Percentiles rank a stretch among this genome's conserved stretches.
phyloP scores from a whole-genome alignment of 2,113 vertebrate genomes.

The Oxyura jamaicensis region DNA sequence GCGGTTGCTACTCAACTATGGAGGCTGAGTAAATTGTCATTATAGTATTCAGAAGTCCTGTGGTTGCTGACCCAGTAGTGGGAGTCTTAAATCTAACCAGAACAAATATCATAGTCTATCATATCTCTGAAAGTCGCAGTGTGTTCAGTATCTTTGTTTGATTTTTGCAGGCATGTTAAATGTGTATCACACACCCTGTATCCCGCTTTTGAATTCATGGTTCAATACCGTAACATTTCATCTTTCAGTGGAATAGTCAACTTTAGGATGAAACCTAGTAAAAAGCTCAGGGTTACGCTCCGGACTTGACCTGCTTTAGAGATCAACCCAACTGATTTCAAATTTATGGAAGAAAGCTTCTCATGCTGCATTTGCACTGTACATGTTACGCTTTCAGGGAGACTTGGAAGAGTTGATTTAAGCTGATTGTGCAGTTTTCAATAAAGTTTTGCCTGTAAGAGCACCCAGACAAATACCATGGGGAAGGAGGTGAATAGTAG shows the following conservation, averaged over 20 bases:
- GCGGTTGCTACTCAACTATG: background rate
- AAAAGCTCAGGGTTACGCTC: background rate
- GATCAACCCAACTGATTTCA: background rate
- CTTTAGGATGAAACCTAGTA: background rate
- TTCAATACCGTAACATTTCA: background rate
- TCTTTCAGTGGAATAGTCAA: background rate
- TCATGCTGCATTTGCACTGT: background rate
- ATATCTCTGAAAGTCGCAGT: background rate
- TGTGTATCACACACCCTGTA: background rate
- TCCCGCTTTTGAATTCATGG: constrained; percentile 2
- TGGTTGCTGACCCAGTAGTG: background rate
- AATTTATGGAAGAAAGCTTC: background rate
- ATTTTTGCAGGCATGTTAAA: background rate
- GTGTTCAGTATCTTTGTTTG: background rate
- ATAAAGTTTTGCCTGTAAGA: background rate
- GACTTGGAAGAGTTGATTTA: background rate
- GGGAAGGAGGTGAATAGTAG: background rate
- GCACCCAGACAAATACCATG: background rate
- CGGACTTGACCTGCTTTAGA: background rate
- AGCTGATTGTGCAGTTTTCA: background rate
- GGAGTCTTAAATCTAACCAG: background rate
- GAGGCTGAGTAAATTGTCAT: background rate
- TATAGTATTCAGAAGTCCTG: background rate
- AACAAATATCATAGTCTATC: background rate
- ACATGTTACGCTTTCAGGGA: background rate